These are phyloP conservation scores for Exaiptasia diaphana DNA, from an alignment of 64 coral and sea anemone genomes.

Conservation along the genomic window DNA sequence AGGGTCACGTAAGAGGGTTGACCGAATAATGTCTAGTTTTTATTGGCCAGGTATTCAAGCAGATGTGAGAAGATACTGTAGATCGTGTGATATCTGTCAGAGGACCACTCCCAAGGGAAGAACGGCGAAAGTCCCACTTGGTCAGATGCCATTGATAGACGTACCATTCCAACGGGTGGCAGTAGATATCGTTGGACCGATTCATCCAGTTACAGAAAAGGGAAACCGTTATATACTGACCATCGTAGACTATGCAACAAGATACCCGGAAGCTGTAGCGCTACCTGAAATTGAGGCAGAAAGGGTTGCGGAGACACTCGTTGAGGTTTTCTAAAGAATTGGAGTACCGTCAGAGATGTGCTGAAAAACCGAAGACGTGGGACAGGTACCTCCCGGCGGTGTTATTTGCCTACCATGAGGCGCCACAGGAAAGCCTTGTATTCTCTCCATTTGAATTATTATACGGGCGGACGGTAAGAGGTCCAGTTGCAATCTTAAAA, in stretches of 20 bases:
- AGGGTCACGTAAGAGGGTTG: constrained; percentile 24
- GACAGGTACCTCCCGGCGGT: constrained; percentile 26
- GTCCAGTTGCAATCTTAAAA: constrained; percentile 37
- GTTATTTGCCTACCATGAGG: constrained; percentile 57
- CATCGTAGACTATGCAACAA: constrained; percentile 16
- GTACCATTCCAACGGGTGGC: constrained; percentile 1
- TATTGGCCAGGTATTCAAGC: constrained; percentile 65
- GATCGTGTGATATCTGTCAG: constrained; percentile 51
- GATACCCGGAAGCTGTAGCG: background rate
- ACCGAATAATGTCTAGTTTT: constrained; percentile 41
- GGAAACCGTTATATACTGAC: constrained; percentile 35
- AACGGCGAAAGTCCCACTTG: constrained; percentile 18
- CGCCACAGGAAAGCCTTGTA: constrained; percentile 15
- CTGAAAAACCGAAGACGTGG: constrained; percentile 5
- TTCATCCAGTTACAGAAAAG: constrained; percentile 22
- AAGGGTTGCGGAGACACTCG: constrained; percentile 7
- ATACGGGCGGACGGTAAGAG: constrained; percentile 34
- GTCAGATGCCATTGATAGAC: background rate
- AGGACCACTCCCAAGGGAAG: constrained; percentile 39
- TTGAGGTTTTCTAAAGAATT: background rate
- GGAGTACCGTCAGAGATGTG: constrained; percentile 20
- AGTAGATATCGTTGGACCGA: constrained; percentile 16
- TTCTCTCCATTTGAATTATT: constrained; percentile 33
- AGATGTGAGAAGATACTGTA: constrained; percentile 34
- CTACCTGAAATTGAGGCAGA: background rate